Base-by-base conservation (phyloP, 2,113 vertebrate species). In the Myxocyprinus asiaticus region DNA sequence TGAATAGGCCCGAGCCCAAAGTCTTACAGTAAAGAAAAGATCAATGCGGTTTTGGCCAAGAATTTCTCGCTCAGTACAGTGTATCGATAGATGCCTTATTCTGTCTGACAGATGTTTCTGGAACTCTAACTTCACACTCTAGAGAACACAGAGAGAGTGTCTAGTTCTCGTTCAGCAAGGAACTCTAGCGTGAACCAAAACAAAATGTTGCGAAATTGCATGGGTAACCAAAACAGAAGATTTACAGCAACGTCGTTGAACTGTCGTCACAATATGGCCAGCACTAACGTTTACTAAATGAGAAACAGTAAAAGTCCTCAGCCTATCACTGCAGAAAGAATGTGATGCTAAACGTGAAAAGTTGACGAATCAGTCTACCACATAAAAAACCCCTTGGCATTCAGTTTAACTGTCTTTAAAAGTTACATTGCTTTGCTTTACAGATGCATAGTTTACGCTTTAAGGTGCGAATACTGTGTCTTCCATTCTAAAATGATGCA, bases 401-500 rank as follows among this genome's bases (percentile, higher is more conserved):
- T 15, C n/a, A 71, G 22, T 33, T 33, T 6, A 47, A 14, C 8
- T 10, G 22, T 6, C 58, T 61, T 5, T 22, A 47, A 45, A 56
- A 56, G 15, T 61, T 17, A 58, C 43, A 55, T 69, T 69, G 48
- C 67, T 33, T 33, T 33, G 22, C 22, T 33, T 33, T 33, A 33
- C 22, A 33, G 22, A 33, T 69, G 6, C 7, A 7, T 15, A 74
- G 56, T 74, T 74, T 62, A 76, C 14, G 50, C 62, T 43, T 65
- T 55, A 66, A 66, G 53, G 14, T 42, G 61, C 73, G 51, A 53
- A 63, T 64, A 63, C 33, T 76, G 61, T 42, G 58, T 76, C 14
- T 76, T 76, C 17, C 62, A 33, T 53, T 76, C 8, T 11, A 22
- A 74, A 48, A 64, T 55, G 15, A 65, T 64, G 61, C 62, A 65